Conservation (phyloP, 2,888 invertebrate genomes). For the Limenitis arthemis region DNA sequence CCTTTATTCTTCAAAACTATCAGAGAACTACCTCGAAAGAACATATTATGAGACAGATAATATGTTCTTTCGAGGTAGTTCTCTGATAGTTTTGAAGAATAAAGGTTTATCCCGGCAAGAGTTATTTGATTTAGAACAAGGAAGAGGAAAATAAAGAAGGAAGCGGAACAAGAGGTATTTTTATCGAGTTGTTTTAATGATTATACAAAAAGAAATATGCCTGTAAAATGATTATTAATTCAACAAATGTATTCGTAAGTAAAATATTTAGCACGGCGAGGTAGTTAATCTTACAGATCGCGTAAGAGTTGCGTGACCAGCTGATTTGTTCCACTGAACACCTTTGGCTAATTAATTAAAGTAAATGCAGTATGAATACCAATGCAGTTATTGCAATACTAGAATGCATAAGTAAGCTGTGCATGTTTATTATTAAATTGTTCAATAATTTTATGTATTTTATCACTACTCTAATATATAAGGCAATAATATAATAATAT, state of each 20-base stretch:
- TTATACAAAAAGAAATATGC: too few species aligned
- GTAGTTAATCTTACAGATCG: conserved; percentile 2
- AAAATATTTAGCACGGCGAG: neutral
- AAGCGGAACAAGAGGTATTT: too few species aligned
- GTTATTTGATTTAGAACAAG: too few species aligned
- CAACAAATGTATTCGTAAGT: neutral
- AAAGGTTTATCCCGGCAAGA: too few species aligned
- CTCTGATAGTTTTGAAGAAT: neutral
- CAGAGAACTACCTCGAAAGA: too few species aligned
- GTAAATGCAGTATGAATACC: conserved; percentile 1
- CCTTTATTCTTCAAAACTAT: too few species aligned
- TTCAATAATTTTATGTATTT: neutral
- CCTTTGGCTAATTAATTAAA: neutral
- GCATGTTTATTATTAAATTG: neutral
- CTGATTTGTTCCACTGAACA: neutral
- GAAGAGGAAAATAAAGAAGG: too few species aligned
- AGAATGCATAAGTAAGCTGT: conserved; percentile 26
- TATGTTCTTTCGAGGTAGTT: neutral
- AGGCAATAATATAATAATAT: too few species aligned
- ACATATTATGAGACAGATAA: too few species aligned
- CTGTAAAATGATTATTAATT: neutral
- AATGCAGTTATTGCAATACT: neutral
- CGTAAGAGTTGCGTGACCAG: conserved; percentile 4
- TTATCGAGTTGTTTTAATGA: too few species aligned
- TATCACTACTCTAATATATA: neutral